Conservation (phyloP, 2,888 invertebrate genomes). For the Creontiades dilutus region DNA sequence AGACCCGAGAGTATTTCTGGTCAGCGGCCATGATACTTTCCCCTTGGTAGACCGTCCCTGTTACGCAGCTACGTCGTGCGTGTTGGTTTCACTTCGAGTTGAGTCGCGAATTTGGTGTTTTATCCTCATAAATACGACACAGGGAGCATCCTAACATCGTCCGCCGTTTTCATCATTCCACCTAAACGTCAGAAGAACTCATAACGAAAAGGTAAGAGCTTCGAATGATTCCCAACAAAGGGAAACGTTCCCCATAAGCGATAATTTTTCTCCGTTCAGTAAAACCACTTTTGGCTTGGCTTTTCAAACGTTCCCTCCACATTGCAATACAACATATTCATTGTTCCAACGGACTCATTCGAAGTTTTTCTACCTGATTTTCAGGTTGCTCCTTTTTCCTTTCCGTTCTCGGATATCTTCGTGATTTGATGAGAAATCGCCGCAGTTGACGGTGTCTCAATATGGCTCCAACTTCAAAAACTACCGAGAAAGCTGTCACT, state of each 20-base stretch:
- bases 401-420: background rate
- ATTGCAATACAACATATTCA: no score
- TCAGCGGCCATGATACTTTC: constrained; percentile 70
- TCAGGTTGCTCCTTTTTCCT: background rate
- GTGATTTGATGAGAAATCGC: constrained; percentile 22
- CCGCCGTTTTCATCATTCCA: background rate
- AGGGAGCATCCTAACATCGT: background rate
- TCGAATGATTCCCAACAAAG: background rate
- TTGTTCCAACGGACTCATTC: no score
- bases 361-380: background rate
- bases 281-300: constrained; percentile 2
- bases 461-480: constrained; percentile 52
- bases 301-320: background rate
- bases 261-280: background rate
- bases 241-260: background rate
- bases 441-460: constrained; percentile 21
- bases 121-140: background rate
- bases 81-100: background rate
- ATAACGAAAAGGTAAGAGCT: background rate
- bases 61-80: constrained; percentile 45
- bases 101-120: constrained; percentile 6
- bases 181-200: background rate
- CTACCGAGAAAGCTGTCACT: constrained; percentile 34
- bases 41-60: constrained; percentile 48
- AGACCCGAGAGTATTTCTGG: constrained; percentile 65